Conservation (phyloP, 2,113 vertebrate species). For the human (Homo sapiens) region GRCh38 chr18:78927501-78928000, state of each 20-base stretch:
- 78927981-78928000: neutral
- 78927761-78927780: neutral
- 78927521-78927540: neutral
- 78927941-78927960: neutral
- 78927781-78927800: neutral
- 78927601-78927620: neutral
- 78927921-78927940: fast-evolving
- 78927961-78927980: too few relatives aligned
- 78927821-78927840: neutral
- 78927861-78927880: fast-evolving
- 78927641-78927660: neutral
- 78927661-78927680: neutral
- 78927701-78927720: neutral
- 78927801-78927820: neutral
- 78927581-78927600: neutral
- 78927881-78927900: neutral
- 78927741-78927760: neutral
- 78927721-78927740: neutral
- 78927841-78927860: neutral
- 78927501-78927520: neutral
- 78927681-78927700: neutral
- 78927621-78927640: neutral
- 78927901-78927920: neutral
- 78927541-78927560: neutral
- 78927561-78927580: neutral